Evolutionary conservation across 2,888 invertebrate species (phyloP).

Genomic region (Cynaeus angustus): DNA sequence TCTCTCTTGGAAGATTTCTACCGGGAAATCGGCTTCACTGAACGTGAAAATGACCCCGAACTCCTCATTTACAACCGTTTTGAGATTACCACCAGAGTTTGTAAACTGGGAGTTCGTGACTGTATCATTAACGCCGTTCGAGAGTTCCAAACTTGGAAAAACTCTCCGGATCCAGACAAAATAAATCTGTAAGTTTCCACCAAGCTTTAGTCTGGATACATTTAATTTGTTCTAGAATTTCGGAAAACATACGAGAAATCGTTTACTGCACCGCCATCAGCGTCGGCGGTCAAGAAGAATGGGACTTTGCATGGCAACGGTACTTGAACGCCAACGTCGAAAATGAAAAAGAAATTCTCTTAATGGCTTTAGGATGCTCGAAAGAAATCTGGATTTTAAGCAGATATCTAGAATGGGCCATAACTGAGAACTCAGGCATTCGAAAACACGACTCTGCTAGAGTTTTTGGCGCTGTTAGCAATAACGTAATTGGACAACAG

Average conservation of each 20-base stretch:
- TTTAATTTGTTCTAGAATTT: conserved; percentile 76
- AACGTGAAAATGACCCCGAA: conserved; percentile 77
- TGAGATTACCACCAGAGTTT: conserved; percentile 83
- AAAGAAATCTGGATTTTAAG: conserved; percentile 87
- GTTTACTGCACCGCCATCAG: conserved; percentile 92
- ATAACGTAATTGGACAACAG: conserved; percentile 86
- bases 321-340: conserved; percentile 85
- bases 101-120: conserved; percentile 82
- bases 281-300: conserved; percentile 87
- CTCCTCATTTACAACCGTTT: conserved; percentile 82
- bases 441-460: conserved; percentile 87
- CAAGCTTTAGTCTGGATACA: conserved; percentile 5
- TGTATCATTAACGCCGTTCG: conserved; percentile 84
- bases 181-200: conserved; percentile 81
- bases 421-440: conserved; percentile 83
- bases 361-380: conserved; percentile 87
- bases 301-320: conserved; percentile 91
- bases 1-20: conserved; percentile 80
- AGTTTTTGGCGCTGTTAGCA: conserved; percentile 85
- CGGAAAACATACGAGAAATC: conserved; percentile 86
- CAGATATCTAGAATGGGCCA: conserved; percentile 84
- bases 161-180: conserved; percentile 80
- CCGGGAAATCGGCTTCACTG: conserved; percentile 80
- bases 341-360: conserved; percentile 85
- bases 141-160: conserved; percentile 85